Evolutionary conservation across 2,797 vertebrate genomes (phyloP).

Genomic region (Gymnoscopelus braueri): DNA sequence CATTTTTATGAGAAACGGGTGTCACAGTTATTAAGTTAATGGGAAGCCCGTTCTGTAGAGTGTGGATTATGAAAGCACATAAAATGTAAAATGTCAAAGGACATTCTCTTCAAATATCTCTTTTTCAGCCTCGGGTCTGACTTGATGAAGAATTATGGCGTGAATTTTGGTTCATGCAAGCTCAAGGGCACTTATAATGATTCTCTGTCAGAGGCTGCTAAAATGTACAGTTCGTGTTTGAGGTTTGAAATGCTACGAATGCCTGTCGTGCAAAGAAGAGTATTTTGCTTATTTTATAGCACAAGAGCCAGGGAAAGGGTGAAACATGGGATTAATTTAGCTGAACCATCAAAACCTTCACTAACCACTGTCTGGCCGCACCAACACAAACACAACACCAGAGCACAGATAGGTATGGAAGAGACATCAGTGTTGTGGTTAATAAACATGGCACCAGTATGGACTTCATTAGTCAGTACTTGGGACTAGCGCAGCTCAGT

Average conservation of each 20-base stretch:
- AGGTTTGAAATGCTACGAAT: not conserved
- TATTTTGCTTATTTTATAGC: not conserved
- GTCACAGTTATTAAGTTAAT: constrained; percentile 76
- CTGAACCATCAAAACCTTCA: not conserved
- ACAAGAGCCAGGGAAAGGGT: not conserved
- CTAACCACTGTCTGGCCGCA: not conserved
- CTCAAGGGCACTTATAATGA: not conserved
- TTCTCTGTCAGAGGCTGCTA: not conserved
- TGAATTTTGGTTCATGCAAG: not conserved
- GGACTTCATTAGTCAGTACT: constrained; percentile 70
- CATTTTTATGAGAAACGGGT: constrained; percentile 77
- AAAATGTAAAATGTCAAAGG: constrained; percentile 71
- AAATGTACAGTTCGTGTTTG: not conserved
- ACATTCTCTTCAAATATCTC: constrained; percentile 44
- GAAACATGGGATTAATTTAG: constrained; percentile 1
- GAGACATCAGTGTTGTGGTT: constrained; percentile 47
- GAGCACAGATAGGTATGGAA: not conserved
- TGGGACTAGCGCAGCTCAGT: constrained; percentile 65
- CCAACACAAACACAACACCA: not conserved
- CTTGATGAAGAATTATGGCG: constrained; percentile 16
- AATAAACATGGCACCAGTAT: constrained; percentile 64
- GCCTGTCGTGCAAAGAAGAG: not conserved
- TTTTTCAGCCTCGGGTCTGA: constrained; percentile 26
- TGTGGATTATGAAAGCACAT: constrained; percentile 70
- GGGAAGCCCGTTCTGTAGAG: constrained; percentile 64